Conservation (phyloP, 2,888 invertebrate genomes). For the Yponomeuta plumbellus region DNA sequence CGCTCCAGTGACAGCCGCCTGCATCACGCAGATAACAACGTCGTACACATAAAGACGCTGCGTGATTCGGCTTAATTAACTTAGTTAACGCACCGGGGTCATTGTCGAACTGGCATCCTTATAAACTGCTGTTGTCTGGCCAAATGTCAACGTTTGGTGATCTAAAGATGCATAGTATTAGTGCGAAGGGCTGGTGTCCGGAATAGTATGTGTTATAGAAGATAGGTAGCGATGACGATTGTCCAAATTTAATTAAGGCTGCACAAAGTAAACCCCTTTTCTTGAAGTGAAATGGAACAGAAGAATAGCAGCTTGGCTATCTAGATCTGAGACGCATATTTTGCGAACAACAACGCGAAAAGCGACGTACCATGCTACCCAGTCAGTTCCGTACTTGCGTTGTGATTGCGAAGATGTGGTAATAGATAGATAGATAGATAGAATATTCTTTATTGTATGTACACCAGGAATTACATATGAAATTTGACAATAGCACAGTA, state of each 20-base stretch:
- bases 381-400: no score
- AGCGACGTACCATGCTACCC: no score
- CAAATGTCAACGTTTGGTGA: not conserved
- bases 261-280: slow-evolving; percentile 38
- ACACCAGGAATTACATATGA: no score
- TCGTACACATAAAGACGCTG: slow-evolving; percentile 31
- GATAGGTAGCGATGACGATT: slow-evolving; percentile 48
- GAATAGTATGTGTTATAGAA: not conserved
- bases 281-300: not conserved
- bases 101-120: slow-evolving; percentile 56
- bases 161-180: not conserved
- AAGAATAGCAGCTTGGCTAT: not conserved
- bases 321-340: no score
- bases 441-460: no score
- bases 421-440: no score
- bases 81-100: slow-evolving; percentile 59
- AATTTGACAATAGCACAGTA: no score
- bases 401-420: no score
- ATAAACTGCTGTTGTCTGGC: slow-evolving; percentile 34
- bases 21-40: slow-evolving; percentile 49
- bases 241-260: slow-evolving; percentile 70
- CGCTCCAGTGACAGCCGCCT: slow-evolving; percentile 24
- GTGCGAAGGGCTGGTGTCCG: not conserved
- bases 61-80: slow-evolving; percentile 68
- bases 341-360: no score